Conservation (phyloP, 1,140 invertebrate genomes). For the Drosophila insularis region DNA sequence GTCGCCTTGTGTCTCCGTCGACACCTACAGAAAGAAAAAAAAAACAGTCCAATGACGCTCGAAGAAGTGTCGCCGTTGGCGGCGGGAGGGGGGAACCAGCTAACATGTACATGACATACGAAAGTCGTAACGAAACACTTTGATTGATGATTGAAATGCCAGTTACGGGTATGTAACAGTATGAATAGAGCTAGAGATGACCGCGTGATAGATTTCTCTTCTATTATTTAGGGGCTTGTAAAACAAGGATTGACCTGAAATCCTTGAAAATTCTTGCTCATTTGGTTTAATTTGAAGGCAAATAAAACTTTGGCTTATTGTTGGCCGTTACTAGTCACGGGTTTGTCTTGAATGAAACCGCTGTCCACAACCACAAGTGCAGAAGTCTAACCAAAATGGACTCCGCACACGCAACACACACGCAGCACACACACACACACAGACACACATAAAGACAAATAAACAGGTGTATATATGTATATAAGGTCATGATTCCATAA, state of each 20-base stretch:
- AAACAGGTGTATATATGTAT: conserved; percentile 37
- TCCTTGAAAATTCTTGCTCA: too few relatives aligned
- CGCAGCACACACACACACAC: conserved; percentile 24
- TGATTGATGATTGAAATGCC: conserved; percentile 74
- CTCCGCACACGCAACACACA: conserved; percentile 30
- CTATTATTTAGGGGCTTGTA: too few relatives aligned
- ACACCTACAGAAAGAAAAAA: conserved; percentile 42
- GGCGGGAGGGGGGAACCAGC: conserved; percentile 21
- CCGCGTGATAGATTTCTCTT: conserved; percentile 12
- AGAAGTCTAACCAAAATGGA: conserved; percentile 61
- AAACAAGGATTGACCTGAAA: too few relatives aligned
- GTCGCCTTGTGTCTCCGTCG: conserved; percentile 71
- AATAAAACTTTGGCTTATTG: not conserved
- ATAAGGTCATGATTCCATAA: conserved; percentile 72
- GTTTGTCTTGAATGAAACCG: conserved; percentile 41
- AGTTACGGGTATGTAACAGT: not conserved
- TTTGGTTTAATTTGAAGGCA: not conserved
- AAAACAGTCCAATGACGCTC: not conserved
- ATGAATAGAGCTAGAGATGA: conserved; percentile 22
- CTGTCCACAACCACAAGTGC: conserved; percentile 38
- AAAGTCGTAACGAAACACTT: conserved; percentile 79
- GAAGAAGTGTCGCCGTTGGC: conserved; percentile 2
- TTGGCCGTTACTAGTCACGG: conserved; percentile 12
- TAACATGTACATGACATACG: conserved; percentile 68
- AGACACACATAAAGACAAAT: not conserved